Evolutionary conservation across 2,888 invertebrate genomes (phyloP).

Genomic region (Xanthorhoe designata): DNA sequence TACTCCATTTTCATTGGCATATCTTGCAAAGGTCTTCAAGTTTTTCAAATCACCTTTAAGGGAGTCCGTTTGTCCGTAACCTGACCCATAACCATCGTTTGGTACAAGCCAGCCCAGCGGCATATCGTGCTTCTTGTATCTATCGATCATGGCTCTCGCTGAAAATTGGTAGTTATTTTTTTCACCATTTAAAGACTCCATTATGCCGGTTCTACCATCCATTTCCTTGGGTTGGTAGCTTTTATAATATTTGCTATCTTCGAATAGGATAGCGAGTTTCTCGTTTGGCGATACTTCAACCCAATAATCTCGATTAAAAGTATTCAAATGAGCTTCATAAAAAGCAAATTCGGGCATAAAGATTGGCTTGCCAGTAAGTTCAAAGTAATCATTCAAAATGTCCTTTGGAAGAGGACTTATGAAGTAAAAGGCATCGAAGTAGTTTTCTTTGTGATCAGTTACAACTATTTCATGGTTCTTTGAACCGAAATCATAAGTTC

Average conservation of each 20-base stretch:
- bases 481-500: constrained; percentile 70
- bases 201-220: constrained; percentile 64
- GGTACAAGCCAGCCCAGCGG: constrained; percentile 80
- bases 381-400: constrained; percentile 74
- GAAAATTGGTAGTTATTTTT: constrained; percentile 79
- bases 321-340: constrained; percentile 77
- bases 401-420: constrained; percentile 63
- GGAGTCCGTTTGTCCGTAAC: constrained; percentile 76
- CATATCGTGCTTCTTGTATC: constrained; percentile 72
- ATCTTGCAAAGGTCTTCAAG: constrained; percentile 67
- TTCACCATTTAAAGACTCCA: constrained; percentile 79
- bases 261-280: constrained; percentile 66
- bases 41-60: constrained; percentile 75
- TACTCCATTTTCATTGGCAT: constrained; percentile 67
- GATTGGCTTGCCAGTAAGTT: constrained; percentile 72
- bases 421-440: constrained; percentile 75
- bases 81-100: constrained; percentile 78
- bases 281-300: constrained; percentile 63
- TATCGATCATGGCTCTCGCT: constrained; percentile 77
- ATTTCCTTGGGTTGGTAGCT: constrained; percentile 68
- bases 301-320: constrained; percentile 81
- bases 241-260: constrained; percentile 77
- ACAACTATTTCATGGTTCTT: constrained; percentile 47
- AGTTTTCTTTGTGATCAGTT: constrained; percentile 60
- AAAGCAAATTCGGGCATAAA: constrained; percentile 76